These are phyloP conservation scores for Dastarcus helophoroides DNA, from an alignment of 2,888 invertebrate species.

Conservation along the genomic window DNA sequence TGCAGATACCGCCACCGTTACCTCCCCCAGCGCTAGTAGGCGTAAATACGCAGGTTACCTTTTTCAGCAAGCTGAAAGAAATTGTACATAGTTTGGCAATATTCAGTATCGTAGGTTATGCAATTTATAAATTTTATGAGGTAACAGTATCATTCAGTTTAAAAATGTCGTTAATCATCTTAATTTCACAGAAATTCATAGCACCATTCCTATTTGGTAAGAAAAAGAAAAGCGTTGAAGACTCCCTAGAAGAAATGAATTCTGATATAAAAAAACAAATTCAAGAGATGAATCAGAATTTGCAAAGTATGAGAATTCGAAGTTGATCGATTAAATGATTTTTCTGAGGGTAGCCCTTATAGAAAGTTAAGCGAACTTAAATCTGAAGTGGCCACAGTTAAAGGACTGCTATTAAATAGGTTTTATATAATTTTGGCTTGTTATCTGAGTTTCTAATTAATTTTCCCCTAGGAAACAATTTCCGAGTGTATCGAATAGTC, in stretches of 20 bases:
- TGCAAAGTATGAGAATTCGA: slow-evolving; percentile 55
- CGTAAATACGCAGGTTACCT: slow-evolving; percentile 30
- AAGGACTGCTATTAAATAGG: slow-evolving; percentile 62
- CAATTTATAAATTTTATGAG: slow-evolving; percentile 71
- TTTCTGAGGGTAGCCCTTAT: slow-evolving; percentile 37
- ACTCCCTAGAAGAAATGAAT: slow-evolving; percentile 55
- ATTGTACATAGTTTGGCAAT: slow-evolving; percentile 59
- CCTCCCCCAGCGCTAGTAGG: slow-evolving; percentile 13
- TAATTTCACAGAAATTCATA: slow-evolving; percentile 45
- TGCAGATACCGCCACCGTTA: slow-evolving; percentile 8
- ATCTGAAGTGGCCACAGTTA: slow-evolving; percentile 58
- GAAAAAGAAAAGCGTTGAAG: slow-evolving; percentile 52
- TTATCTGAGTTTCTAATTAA: not conserved
- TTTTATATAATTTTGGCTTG: too few relatives aligned
- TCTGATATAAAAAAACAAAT: slow-evolving; percentile 50
- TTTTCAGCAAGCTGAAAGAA: slow-evolving; percentile 50
- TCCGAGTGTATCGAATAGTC: slow-evolving; percentile 50
- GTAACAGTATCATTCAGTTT: slow-evolving; percentile 38
- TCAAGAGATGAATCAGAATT: slow-evolving; percentile 49
- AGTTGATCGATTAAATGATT: slow-evolving; percentile 43
- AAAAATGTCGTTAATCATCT: slow-evolving; percentile 4
- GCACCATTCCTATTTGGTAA: slow-evolving; percentile 56
- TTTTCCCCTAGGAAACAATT: slow-evolving; percentile 57
- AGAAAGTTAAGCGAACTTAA: slow-evolving; percentile 56
- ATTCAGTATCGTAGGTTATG: slow-evolving; percentile 68